Evolutionary conservation across 2,113 vertebrate genomes (phyloP), one percentile per base, ranked within the genome.

Genomic region (Callocephalon fimbriatum): DNA sequence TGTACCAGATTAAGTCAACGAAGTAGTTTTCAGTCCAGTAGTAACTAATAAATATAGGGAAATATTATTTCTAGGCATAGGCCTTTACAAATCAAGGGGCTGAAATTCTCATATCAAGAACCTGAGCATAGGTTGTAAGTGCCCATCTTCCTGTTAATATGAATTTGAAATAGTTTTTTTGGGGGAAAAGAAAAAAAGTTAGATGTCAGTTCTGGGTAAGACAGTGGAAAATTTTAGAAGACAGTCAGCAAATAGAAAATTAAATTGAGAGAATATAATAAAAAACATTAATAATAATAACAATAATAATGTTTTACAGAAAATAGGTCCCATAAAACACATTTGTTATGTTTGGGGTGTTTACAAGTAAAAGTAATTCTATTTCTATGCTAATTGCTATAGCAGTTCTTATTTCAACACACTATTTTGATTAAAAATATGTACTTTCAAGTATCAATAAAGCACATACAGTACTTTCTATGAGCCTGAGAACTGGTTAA

Each of bases 381-480:
- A 25, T 11, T 35, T 29, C 25, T 27, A 22, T 37, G 5, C 8
- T 56, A 18, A 53, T 15, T 0, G 1, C 51, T 74, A 35, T 3
- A 61, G 5, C 35, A 45, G 70, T 53, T 22, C 13, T 70, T 79
- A 65, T 40, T 90, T 71, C 37, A 79, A 21, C 8, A 62, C 10
- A 71, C 1, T 1, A 26, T 90, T 92, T 88, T 83, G 11, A 63
- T 91, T 83, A 82, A 88, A 96, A 74, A 50, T 32, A 29, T 10
- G 2, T 65, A 32, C 22, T 71, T 73, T 8, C 11, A 47, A 45
- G 8, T 42, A 29, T 37, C 50, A 86, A 21, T 40, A 67, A 53
- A 68, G 40, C 11, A 16, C 26, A 44, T 25, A 40, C 9, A 42
- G 8, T 66, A 74, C 8, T 62, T 4, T 73, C 2, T 38, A 37